Percentiles rank a stretch among this genome's conserved stretches.
Conservation (phyloP, 2,888 invertebrate species). For the Tillus elongatus region DNA sequence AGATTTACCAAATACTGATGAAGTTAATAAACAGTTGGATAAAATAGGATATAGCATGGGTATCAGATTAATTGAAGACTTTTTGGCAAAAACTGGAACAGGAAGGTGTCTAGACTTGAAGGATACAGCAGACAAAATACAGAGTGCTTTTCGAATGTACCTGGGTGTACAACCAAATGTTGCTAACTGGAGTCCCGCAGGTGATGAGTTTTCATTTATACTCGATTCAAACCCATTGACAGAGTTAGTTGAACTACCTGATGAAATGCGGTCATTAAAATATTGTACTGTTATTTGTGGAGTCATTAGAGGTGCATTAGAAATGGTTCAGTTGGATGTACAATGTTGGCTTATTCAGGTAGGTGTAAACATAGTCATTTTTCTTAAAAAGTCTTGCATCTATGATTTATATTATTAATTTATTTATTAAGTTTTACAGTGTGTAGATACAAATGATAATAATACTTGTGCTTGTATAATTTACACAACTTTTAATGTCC, state of each 20-base stretch:
- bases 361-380: conserved; percentile 39
- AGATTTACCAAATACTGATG: conserved; percentile 93
- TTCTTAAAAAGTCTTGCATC: too few species aligned
- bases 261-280: conserved; percentile 69
- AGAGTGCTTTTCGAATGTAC: conserved; percentile 73
- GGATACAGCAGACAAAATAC: conserved; percentile 94
- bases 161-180: conserved; percentile 88
- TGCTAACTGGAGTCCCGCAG: conserved; percentile 87
- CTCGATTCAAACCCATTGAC: conserved; percentile 93
- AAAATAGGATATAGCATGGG: conserved; percentile 98
- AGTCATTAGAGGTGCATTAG: conserved; percentile 84
- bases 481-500: too few species aligned
- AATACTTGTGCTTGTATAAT: too few species aligned
- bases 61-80: conserved; percentile 94
- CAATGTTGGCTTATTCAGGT: conserved; percentile 81
- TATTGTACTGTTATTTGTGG: conserved; percentile 93
- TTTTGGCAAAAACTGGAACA: conserved; percentile 81
- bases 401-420: too few species aligned
- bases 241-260: conserved; percentile 94
- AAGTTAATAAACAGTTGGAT: conserved; percentile 95
- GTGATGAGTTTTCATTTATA: conserved; percentile 93
- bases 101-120: conserved; percentile 90
- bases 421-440: too few species aligned
- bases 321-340: conserved; percentile 98
- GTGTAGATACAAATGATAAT: too few species aligned